Percentiles rank a stretch among this genome's conserved stretches.
These are phyloP conservation scores for Saiga tatarica DNA, from an alignment of 2,113 vertebrate species.

Conservation along the genomic window DNA sequence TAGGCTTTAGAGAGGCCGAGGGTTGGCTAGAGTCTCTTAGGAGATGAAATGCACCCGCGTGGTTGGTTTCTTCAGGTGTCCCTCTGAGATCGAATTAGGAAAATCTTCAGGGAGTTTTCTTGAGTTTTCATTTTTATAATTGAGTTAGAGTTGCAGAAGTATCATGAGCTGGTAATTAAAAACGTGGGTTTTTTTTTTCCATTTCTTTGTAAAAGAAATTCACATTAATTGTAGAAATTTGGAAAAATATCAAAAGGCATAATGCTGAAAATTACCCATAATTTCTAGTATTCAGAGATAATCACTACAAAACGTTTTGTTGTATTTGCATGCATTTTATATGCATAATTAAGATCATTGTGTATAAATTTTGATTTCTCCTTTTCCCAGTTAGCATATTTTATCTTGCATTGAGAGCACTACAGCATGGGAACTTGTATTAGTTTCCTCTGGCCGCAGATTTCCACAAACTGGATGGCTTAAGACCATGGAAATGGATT, in stretches of 20 bases:
- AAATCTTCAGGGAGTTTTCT: conserved; percentile 28
- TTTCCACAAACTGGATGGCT: background rate
- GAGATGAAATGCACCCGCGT: background rate
- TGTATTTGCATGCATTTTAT: conserved; percentile 55
- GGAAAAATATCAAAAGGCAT: conserved; percentile 43
- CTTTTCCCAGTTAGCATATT: background rate
- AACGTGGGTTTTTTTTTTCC: conserved; percentile 5
- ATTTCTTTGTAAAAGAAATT: conserved; percentile 48
- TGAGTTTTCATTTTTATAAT: conserved; percentile 48
- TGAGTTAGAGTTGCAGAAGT: conserved; percentile 46
- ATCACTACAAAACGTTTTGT: conserved; percentile 50
- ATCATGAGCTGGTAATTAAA: conserved; percentile 42
- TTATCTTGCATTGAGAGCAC: background rate
- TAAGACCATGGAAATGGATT: background rate
- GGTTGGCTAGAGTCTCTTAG: background rate
- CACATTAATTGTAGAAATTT: conserved; percentile 62
- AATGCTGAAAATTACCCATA: conserved; percentile 59
- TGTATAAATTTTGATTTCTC: conserved; percentile 37
- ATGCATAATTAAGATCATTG: conserved; percentile 55
- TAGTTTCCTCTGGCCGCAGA: background rate
- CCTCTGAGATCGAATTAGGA: conserved; percentile 49
- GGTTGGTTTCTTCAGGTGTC: conserved; percentile 46
- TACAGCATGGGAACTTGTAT: background rate
- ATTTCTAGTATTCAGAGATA: conserved; percentile 44
- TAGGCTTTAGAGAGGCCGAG: background rate